Conservation (phyloP, 2,888 invertebrate species). For the Hirudinaria manillensis region DNA sequence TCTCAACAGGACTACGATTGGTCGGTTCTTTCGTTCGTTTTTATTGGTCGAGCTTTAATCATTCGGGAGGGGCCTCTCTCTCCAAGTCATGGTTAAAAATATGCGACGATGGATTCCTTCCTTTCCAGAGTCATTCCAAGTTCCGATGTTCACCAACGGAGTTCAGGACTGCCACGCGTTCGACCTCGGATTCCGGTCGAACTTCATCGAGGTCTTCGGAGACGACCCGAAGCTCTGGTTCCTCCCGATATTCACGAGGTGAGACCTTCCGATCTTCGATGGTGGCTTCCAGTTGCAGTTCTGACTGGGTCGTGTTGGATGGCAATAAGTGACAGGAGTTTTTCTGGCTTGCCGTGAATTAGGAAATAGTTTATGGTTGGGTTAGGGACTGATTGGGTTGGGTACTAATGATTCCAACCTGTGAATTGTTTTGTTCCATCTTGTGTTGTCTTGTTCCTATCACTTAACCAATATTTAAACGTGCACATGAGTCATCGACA, state of each 20-base stretch:
- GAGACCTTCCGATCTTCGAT: not conserved
- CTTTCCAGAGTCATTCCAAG: conserved; percentile 83
- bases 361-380: no score
- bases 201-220: conserved; percentile 94
- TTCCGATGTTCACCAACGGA: conserved; percentile 86
- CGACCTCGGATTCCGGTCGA: conserved; percentile 80
- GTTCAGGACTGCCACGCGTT: conserved; percentile 87
- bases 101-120: conserved; percentile 21
- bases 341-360: no score
- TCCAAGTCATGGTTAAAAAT: not conserved
- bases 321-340: not conserved
- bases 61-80: not conserved
- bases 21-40: conserved; percentile 57
- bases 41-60: not conserved
- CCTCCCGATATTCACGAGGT: conserved; percentile 84
- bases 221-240: conserved; percentile 78
- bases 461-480: not conserved
- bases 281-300: not conserved
- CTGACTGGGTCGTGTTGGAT: not conserved
- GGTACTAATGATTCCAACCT: no score
- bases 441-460: not conserved
- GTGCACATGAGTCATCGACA: not conserved
- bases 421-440: not conserved
- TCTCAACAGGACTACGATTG: conserved; percentile 89
- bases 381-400: no score